Evolutionary conservation across 2,888 invertebrate genomes (phyloP).

Genomic region (Romanomermis culicivorax): DNA sequence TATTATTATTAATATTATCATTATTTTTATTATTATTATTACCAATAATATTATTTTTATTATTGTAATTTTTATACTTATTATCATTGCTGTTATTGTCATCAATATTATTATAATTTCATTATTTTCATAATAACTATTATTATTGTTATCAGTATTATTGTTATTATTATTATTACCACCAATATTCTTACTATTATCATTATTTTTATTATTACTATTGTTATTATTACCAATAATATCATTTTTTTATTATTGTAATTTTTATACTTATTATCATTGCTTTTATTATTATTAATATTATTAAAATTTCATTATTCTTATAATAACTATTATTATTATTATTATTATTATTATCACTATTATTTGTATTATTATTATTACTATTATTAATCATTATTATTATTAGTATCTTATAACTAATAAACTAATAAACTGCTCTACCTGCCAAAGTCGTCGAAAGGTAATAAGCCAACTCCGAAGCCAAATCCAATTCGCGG

Average conservation of each 20-base stretch:
- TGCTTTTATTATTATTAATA: conserved; percentile 8
- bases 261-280: conserved; percentile 8
- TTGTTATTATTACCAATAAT: conserved; percentile 6
- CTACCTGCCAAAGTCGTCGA: not conserved
- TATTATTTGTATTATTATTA: too few relatives aligned
- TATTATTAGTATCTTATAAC: conserved; percentile 12
- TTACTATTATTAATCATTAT: too few relatives aligned
- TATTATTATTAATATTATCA: conserved; percentile 3
- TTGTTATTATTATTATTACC: conserved; percentile 5
- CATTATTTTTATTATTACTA: conserved; percentile 7
- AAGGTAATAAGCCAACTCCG: not conserved
- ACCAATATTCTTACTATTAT: conserved; percentile 8
- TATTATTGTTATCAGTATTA: conserved; percentile 6
- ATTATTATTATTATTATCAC: conserved; percentile 12
- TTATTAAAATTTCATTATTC: conserved; percentile 10
- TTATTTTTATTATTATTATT: conserved; percentile 1
- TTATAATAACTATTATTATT: conserved; percentile 10
- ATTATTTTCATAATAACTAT: conserved; percentile 4
- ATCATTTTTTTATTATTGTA: conserved; percentile 3
- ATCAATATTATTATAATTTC: conserved; percentile 3
- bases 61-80: conserved; percentile 1
- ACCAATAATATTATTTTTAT: conserved; percentile 3
- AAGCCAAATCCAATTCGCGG: not conserved
- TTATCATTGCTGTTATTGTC: conserved; percentile 3
- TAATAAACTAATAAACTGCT: too few relatives aligned